Evolutionary conservation across 2,113 vertebrate genomes (phyloP).

Genomic region (Brienomyrus brachyistius): DNA sequence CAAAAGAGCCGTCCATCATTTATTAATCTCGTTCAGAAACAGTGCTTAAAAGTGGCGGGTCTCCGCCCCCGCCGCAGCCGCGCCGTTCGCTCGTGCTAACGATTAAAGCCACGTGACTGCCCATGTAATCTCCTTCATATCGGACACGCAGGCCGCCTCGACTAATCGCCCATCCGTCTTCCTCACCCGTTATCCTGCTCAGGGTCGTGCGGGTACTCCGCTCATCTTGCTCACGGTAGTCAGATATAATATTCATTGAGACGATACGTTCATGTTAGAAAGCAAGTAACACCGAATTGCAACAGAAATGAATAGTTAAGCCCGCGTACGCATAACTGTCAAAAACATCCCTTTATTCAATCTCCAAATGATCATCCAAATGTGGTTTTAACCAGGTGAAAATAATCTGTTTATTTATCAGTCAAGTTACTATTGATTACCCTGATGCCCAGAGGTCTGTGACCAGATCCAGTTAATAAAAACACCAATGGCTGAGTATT

Average conservation of each 20-base stretch:
- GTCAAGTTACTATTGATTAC: neutral
- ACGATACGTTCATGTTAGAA: neutral
- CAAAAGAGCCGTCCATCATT: conserved; percentile 42
- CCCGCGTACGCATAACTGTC: neutral
- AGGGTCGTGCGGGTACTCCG: neutral
- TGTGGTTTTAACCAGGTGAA: neutral
- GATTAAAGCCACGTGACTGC: neutral
- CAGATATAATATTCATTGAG: neutral
- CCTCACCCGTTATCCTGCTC: neutral
- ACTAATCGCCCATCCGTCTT: neutral
- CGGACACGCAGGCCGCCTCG: neutral
- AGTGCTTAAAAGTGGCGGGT: conserved; percentile 46
- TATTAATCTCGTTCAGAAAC: conserved; percentile 46
- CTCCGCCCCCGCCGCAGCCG: neutral
- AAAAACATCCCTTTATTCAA: neutral
- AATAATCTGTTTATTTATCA: neutral
- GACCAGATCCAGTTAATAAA: neutral
- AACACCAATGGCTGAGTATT: neutral
- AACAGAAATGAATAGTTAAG: neutral
- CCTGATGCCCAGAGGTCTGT: neutral
- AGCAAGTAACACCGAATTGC: neutral
- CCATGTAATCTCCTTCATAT: neutral
- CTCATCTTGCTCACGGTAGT: neutral
- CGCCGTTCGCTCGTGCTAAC: neutral
- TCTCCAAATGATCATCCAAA: neutral